These are phyloP conservation scores for Drosophila paranaensis DNA, from an alignment of 2,888 invertebrate species.

Conservation along the genomic window DNA sequence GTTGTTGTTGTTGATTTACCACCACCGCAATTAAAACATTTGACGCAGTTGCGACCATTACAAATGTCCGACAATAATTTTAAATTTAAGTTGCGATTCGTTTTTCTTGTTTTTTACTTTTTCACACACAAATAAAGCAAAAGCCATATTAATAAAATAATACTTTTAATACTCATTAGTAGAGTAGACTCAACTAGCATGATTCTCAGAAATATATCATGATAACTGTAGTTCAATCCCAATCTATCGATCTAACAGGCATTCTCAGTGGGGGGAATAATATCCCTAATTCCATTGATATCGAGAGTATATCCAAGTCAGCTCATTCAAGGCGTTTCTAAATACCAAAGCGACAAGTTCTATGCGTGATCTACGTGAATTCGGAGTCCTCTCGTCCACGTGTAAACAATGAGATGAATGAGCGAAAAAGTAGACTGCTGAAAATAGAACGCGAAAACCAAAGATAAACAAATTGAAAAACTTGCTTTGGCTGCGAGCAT, in stretches of 20 bases:
- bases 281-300: background rate
- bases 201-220: background rate
- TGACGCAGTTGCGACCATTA: conserved; percentile 71
- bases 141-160: background rate
- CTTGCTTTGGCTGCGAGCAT: background rate
- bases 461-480: conserved; percentile 51
- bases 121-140: background rate
- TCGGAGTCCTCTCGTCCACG: conserved; percentile 42
- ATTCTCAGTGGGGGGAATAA: background rate
- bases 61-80: conserved; percentile 77
- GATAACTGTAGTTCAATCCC: background rate
- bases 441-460: conserved; percentile 40
- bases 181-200: background rate
- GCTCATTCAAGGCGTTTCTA: background rate
- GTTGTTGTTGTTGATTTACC: conserved; percentile 48
- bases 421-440: conserved; percentile 34
- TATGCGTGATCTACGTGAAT: conserved; percentile 76
- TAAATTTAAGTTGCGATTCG: conserved; percentile 66
- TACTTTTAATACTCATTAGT: background rate
- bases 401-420: conserved; percentile 49
- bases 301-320: background rate
- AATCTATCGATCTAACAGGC: background rate
- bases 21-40: conserved; percentile 72
- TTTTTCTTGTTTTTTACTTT: conserved; percentile 16
- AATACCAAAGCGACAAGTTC: conserved; percentile 65